Percentiles rank a stretch among this genome's conserved stretches.
These are phyloP conservation scores for Chromobotia macracanthus DNA, from an alignment of 2,797 vertebrate genomes.

Conservation along the genomic window DNA sequence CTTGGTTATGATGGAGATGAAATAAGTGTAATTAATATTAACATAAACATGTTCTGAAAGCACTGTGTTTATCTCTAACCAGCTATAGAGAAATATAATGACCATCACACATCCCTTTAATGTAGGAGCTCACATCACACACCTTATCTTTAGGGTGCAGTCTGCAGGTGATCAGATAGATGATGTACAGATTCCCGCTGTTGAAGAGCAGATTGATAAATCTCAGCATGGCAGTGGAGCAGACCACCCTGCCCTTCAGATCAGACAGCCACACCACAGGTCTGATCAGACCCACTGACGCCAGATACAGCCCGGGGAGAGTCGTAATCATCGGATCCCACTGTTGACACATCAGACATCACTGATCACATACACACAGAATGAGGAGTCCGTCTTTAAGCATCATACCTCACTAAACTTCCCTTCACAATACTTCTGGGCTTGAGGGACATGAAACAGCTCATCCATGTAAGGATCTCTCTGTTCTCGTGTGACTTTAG, in stretches of 20 bases:
- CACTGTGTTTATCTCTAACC: too few species aligned
- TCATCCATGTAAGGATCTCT: slow-evolving; percentile 97
- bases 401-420: slow-evolving; percentile 87
- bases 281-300: slow-evolving; percentile 88
- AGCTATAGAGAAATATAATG: too few species aligned
- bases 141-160: slow-evolving; percentile 91
- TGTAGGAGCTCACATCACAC: neutral
- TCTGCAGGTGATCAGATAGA: slow-evolving; percentile 86
- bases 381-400: neutral
- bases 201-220: slow-evolving; percentile 96
- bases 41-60: too few species aligned
- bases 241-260: slow-evolving; percentile 83
- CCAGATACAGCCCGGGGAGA: slow-evolving; percentile 89
- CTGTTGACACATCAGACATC: slow-evolving; percentile 66
- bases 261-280: slow-evolving; percentile 86
- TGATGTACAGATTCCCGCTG: slow-evolving; percentile 89
- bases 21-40: too few species aligned
- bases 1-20: too few species aligned
- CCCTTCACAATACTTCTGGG: slow-evolving; percentile 90
- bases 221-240: slow-evolving; percentile 90
- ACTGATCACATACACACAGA: neutral
- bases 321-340: slow-evolving; percentile 99
- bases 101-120: neutral
- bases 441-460: slow-evolving; percentile 91
- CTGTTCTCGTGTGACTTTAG: slow-evolving; percentile 83